Conservation (phyloP, 2,113 vertebrate genomes). For the Toxotes chatareus region DNA sequence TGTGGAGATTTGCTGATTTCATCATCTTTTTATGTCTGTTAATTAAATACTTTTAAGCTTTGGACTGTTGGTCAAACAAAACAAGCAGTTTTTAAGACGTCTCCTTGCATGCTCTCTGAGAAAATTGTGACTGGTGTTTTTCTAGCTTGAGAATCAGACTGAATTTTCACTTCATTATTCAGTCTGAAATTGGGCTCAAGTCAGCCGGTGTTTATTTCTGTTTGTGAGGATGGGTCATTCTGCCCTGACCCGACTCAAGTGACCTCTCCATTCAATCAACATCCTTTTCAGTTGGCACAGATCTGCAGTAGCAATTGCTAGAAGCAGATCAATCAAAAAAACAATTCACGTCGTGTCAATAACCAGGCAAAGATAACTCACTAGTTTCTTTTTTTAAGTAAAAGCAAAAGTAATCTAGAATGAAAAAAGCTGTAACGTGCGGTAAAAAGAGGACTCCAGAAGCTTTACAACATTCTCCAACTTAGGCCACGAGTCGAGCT, state of each 20-base stretch:
- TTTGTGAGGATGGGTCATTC: neutral
- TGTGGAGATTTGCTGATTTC: too few species aligned
- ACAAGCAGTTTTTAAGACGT: too few species aligned
- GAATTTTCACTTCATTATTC: too few species aligned
- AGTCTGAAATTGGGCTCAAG: too few species aligned
- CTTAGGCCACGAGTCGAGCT: neutral
- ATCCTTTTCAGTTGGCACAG: neutral
- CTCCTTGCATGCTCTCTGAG: neutral
- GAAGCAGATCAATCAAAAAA: neutral
- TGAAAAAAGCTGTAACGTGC: neutral
- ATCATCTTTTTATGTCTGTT: too few species aligned
- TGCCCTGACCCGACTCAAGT: neutral
- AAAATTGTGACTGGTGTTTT: neutral
- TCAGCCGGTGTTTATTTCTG: too few species aligned
- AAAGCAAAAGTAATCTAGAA: too few species aligned
- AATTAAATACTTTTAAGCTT: too few species aligned
- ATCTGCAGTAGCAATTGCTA: neutral
- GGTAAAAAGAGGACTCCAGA: neutral
- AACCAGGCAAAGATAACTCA: neutral
- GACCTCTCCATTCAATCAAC: neutral
- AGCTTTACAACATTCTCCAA: constrained; percentile 2
- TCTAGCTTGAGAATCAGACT: too few species aligned
- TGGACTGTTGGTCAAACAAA: too few species aligned
- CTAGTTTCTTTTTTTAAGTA: too few species aligned
- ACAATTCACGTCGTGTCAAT: too few species aligned